Percentiles rank a stretch among this genome's conserved stretches.
These are phyloP conservation scores for Chrysochloris asiatica DNA, from an alignment of 2,113 vertebrate genomes.

Conservation along the genomic window DNA sequence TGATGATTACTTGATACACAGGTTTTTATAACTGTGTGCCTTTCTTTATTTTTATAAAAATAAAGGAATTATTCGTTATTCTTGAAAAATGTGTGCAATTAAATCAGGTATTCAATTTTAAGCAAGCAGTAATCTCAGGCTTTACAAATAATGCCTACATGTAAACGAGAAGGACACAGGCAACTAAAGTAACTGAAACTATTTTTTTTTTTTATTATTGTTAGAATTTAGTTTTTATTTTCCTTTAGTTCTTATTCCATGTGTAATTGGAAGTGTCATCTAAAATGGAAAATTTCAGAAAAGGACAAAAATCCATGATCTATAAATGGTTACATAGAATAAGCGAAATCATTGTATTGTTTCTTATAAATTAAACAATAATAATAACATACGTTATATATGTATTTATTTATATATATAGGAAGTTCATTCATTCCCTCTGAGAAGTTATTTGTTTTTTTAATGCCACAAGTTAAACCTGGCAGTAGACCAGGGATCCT, in stretches of 20 bases:
- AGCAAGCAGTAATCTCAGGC: background rate
- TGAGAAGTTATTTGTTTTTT: slow-evolving; percentile 41
- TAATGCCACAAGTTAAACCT: slow-evolving; percentile 67
- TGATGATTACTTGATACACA: background rate
- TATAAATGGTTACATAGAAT: background rate
- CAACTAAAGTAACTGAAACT: no score
- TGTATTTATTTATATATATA: no score
- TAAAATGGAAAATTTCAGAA: background rate
- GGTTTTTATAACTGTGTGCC: background rate
- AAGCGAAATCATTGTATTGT: slow-evolving; percentile 10
- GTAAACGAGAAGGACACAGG: background rate
- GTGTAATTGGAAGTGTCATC: background rate
- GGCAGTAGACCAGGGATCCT: slow-evolving; percentile 67
- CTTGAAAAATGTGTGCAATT: background rate
- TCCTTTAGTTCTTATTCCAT: slow-evolving; percentile 43
- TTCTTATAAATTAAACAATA: slow-evolving; percentile 50
- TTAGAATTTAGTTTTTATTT: background rate
- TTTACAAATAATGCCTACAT: background rate
- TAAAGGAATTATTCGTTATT: background rate
- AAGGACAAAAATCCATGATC: background rate
- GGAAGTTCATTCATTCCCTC: slow-evolving; percentile 47
- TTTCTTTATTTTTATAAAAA: slow-evolving; percentile 34
- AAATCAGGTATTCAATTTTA: background rate
- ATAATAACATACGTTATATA: slow-evolving; percentile 48
- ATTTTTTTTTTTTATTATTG: no score